Percentiles rank a stretch among this genome's conserved stretches.
phyloP scores from a whole-genome alignment of 2,888 invertebrate genomes.

The Dryocosmus kuriphilus region DNA sequence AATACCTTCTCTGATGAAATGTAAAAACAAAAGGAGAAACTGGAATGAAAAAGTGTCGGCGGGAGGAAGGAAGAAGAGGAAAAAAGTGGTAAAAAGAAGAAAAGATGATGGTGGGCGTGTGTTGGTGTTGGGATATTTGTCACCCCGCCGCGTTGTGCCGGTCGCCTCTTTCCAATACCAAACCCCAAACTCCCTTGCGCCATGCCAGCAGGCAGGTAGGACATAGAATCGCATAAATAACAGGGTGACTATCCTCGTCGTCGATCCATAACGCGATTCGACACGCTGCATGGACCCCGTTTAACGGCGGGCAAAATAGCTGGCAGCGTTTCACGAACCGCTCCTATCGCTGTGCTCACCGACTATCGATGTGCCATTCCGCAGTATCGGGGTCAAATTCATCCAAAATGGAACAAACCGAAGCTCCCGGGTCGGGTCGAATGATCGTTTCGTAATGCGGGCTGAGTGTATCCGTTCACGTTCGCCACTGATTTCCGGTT shows the following conservation, averaged over 20 bases:
- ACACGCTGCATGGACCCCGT: conserved; percentile 42
- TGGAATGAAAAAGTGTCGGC: background rate
- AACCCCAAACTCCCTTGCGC: conserved; percentile 41
- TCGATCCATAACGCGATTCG: conserved; percentile 59
- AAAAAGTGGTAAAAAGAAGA: background rate
- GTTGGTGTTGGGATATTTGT: conserved; percentile 16
- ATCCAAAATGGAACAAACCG: conserved; percentile 15
- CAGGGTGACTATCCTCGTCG: conserved; percentile 56
- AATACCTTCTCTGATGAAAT: too few relatives aligned
- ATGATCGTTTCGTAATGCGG: conserved; percentile 13
- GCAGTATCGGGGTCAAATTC: conserved; percentile 21
- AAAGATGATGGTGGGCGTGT: background rate
- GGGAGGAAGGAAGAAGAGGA: background rate
- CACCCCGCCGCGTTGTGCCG: background rate
- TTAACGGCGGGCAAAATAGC: conserved; percentile 19
- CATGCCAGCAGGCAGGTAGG: conserved; percentile 42
- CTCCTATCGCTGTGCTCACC: conserved; percentile 30
- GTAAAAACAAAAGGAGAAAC: background rate
- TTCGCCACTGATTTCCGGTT: conserved; percentile 33
- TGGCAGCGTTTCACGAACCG: conserved; percentile 19
- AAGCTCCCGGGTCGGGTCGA: background rate
- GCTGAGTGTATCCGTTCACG: conserved; percentile 15
- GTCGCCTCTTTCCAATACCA: conserved; percentile 17
- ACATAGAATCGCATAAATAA: conserved; percentile 60
- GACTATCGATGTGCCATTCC: conserved; percentile 23